Percentiles rank a stretch among this genome's conserved stretches.
Evolutionary conservation across 2,113 vertebrate species (phyloP).

Genomic region (Ursus arctos): DNA sequence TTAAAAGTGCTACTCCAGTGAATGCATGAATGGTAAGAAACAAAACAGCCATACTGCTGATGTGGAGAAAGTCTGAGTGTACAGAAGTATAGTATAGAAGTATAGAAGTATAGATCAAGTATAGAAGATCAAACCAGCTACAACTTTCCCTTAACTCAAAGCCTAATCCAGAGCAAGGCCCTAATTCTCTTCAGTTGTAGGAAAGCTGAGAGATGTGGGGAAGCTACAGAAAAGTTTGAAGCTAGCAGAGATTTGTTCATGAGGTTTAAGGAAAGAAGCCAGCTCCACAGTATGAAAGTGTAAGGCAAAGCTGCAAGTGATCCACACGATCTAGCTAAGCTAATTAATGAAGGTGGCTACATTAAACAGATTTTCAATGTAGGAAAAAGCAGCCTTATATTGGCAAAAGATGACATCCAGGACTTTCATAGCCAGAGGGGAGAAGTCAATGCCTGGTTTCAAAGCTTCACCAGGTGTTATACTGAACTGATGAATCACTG

Average conservation of each 20-base stretch:
- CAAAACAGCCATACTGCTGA: neutral
- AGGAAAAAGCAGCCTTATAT: neutral
- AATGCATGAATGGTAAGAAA: neutral
- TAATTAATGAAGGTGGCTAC: neutral
- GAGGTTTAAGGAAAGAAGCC: neutral
- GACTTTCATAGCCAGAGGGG: neutral
- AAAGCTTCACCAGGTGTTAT: neutral
- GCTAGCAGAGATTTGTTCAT: neutral
- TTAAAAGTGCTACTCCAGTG: neutral
- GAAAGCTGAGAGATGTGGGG: neutral
- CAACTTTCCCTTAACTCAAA: neutral
- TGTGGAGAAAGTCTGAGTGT: neutral
- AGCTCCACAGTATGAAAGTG: neutral
- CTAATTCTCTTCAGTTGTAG: neutral
- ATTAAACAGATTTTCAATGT: neutral
- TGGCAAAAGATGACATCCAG: neutral
- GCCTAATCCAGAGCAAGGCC: neutral
- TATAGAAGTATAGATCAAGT: no score
- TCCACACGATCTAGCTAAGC: neutral
- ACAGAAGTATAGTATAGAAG: no score
- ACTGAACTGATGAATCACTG: no score
- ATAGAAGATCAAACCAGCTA: neutral
- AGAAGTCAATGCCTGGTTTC: neutral
- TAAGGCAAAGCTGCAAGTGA: neutral
- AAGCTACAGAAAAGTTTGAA: neutral